Base-by-base conservation (phyloP, 2,797 vertebrate species). In the Aeoliscus strigatus region DNA sequence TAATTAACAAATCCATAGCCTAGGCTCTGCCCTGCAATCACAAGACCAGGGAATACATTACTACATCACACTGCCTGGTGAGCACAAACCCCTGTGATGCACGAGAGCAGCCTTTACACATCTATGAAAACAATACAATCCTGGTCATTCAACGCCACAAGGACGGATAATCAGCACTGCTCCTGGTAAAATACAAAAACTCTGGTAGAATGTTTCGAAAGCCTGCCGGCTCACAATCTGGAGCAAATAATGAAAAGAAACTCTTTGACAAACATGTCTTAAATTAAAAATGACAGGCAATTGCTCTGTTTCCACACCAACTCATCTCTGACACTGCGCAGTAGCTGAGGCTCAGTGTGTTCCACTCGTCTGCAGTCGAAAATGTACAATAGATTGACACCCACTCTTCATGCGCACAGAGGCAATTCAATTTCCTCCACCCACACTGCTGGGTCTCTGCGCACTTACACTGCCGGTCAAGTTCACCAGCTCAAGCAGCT, bases 1-100 rank as follows among this genome's bases (percentile, higher is more conserved):
- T 99, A 99, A 86, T 99, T 99, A 70, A 99, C 95, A 88, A 99
- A 99, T 49, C 96, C 96, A 37, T 97, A 99, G 60, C 96, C 96
- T 80, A 97, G 88, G 81, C 94, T 98, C 80, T 99, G 96, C 8
- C 94, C 96, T 98, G 79, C 25, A 80, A 82, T 21, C 6, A 70
- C 10, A 66, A 60, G 16, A 49, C 4, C 17, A 51, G 11, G 45
- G 14, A 44, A 30, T 3, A 37, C 4, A 34, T 3, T 6, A 1
- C 13, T 28, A 4, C 1, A 9, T 42, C 4, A 43, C 4, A 16
- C 2, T 26, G 17, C 33, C 8, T 9, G 14, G 13, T 13, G 6
- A 24, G 39, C 14, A 14, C 13, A 32, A 15, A 27, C 9, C 15
- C 7, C 18, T 7, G 14, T 12, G n/a, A 28, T 27, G n/a, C 3